phyloP scores from a whole-genome alignment of 2,888 invertebrate genomes.

The Cybosia mesomella region DNA sequence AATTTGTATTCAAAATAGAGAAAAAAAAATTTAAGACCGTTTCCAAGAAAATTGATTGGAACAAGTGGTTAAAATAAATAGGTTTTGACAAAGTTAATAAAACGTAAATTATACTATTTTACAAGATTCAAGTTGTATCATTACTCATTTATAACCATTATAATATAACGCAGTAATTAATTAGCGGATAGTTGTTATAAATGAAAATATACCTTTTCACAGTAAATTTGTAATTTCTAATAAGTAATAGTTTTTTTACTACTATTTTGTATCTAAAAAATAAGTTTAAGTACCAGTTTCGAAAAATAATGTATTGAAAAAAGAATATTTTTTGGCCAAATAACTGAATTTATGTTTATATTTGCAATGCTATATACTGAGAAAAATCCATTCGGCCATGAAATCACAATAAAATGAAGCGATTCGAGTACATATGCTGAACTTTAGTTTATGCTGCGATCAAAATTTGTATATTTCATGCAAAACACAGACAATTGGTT shows the following conservation, averaged over 20 bases:
- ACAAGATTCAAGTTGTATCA: no score
- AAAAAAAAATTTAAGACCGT: no score
- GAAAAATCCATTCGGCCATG: conserved; percentile 66
- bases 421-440: conserved; percentile 56
- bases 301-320: background rate
- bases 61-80: no score
- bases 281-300: background rate
- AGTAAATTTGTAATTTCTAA: background rate
- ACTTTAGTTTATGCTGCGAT: conserved; percentile 48
- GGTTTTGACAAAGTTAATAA: no score
- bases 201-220: no score
- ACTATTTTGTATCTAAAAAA: background rate
- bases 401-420: conserved; percentile 71
- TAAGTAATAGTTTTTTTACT: background rate
- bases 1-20: no score
- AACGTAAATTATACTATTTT: no score
- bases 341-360: background rate
- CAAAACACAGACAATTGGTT: conserved; percentile 25
- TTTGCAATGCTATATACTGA: conserved; percentile 10
- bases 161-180: no score
- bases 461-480: conserved; percentile 35
- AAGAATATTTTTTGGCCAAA: background rate
- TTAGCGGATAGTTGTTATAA: no score
- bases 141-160: no score
- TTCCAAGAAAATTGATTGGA: no score